phyloP scores from a whole-genome alignment of 64 coral and sea anemone genomes.

The Stylophora pistillata region DNA sequence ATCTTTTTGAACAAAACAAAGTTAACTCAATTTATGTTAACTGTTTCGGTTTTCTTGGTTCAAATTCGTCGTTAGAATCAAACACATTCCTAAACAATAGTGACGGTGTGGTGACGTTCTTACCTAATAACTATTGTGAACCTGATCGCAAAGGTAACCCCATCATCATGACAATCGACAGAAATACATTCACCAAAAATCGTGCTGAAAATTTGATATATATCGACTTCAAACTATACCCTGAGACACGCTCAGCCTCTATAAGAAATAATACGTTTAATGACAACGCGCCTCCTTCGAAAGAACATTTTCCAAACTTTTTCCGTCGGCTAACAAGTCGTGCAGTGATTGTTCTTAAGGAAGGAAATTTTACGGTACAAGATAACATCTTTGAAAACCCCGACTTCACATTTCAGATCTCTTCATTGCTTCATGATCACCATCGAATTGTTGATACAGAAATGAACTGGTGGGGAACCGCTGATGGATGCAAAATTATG shows the following conservation, averaged over 20 bases:
- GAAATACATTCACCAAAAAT: constrained; percentile 49
- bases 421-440: constrained; percentile 41
- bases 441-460: no score
- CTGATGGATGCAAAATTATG: no score
- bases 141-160: not conserved
- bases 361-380: constrained; percentile 48
- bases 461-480: no score
- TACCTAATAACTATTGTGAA: constrained; percentile 12
- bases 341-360: constrained; percentile 56
- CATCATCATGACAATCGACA: not conserved
- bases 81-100: constrained; percentile 67
- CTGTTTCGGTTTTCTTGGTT: not conserved
- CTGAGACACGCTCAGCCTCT: not conserved
- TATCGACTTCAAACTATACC: constrained; percentile 45
- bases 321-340: constrained; percentile 38
- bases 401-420: constrained; percentile 31
- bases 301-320: no score
- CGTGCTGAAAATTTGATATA: constrained; percentile 41
- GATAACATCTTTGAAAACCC: constrained; percentile 52
- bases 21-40: constrained; percentile 27
- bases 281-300: constrained; percentile 19
- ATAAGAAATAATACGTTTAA: constrained; percentile 47
- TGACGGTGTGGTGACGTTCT: constrained; percentile 13
- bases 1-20: constrained; percentile 52
- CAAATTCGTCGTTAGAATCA: constrained; percentile 26